Evolutionary conservation across 2,888 invertebrate species (phyloP), one percentile per base, ranked within the genome.

Genomic region (Drosophila incognita): DNA sequence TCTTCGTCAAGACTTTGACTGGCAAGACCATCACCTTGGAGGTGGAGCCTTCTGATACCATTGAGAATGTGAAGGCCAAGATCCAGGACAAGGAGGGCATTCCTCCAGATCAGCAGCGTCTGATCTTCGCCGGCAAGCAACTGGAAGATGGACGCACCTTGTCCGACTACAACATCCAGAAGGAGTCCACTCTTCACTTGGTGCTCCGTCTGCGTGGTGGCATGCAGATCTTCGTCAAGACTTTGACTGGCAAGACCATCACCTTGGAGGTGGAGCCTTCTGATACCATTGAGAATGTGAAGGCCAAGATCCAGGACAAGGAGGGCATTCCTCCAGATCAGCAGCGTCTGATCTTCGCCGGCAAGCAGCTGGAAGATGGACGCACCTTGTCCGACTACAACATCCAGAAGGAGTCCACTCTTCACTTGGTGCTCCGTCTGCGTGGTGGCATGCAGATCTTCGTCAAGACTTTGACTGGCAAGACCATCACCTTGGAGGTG

Each of bases 151-250:
- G 76, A 71, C 51, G 77, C 49, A 1, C 56, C 1, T 0, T 56
- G 13, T 76, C 76, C 0, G 76, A 76, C 31, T 76, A 76, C 21
- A 76, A 76, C 49, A 76, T 76, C 35, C 76, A 76, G 35, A 76
- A 76, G 63, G 76, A 76, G 57, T 76, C 76, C 0, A 76, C 76
- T 7, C n/a, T 56, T 1, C 54, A 56, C n/a, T 29, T 56, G 38
- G 75, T 75, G 21, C 64, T 75, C 29, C 76, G 76, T 70, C 76
- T 74, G 60, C 74, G 73, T 51, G 73, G 73, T 54, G 73, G 73
- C 57, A 73, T 73, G 75, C 76, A 76, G 62, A 76, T 76, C 70
- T 76, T 76, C n/a, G 75, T 76, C 27, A 76, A 76, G 75, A 76
- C 75, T 11, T 64, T 76, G 76, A 76, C 76, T 60, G 76, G 76